Evolutionary conservation across 1,140 invertebrate genomes (phyloP).

Genomic region (Trypoxylus dichotomus): DNA sequence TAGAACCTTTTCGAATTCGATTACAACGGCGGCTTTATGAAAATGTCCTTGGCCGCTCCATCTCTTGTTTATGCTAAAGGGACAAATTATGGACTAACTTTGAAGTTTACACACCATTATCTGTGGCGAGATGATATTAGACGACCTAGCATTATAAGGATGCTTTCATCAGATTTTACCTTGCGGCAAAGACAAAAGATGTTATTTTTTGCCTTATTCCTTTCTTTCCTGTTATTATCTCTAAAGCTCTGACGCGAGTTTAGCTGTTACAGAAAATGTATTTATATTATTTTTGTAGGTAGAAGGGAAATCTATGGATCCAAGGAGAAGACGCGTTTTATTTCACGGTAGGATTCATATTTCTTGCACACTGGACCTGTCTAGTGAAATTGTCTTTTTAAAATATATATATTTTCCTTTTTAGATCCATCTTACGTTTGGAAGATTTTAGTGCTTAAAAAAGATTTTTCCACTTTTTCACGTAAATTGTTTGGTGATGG

Average conservation of each 20-base stretch:
- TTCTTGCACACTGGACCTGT: neutral
- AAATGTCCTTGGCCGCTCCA: neutral
- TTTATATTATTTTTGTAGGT: neutral
- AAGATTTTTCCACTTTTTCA: no score
- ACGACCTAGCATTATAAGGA: neutral
- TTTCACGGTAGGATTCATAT: slow-evolving; percentile 4
- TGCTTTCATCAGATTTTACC: neutral
- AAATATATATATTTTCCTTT: no score
- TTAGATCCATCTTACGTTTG: no score
- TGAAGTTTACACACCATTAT: slow-evolving; percentile 5
- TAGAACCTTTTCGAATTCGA: neutral
- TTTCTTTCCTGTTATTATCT: neutral
- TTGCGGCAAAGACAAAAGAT: neutral
- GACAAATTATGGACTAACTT: slow-evolving; percentile 2
- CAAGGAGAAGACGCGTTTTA: neutral
- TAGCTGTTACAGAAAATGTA: neutral
- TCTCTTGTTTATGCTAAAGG: no score
- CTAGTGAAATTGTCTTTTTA: neutral
- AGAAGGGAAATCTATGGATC: neutral
- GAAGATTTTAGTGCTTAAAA: no score
- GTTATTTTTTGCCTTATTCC: neutral
- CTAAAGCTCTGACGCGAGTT: neutral
- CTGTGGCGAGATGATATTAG: neutral
- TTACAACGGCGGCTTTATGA: slow-evolving; percentile 11
- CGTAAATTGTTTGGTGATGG: no score